Evolutionary conservation across 2,888 invertebrate species (phyloP).

Genomic region (Stenolophus ochropezus): DNA sequence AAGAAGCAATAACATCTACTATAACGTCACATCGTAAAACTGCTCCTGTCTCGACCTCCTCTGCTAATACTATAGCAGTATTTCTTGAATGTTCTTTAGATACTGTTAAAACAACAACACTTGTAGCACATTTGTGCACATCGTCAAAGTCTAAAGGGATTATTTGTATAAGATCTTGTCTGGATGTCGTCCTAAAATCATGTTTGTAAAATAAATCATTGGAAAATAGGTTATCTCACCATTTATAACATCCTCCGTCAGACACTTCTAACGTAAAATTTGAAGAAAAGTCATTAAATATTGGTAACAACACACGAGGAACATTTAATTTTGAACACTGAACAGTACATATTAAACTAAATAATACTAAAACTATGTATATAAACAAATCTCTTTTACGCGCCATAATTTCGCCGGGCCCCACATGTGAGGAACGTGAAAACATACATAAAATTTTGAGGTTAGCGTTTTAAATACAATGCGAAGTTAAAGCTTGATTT

Average conservation of each 20-base stretch:
- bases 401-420: constrained; percentile 67
- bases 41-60: constrained; percentile 87
- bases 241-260: constrained; percentile 93
- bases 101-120: constrained; percentile 84
- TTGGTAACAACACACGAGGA: constrained; percentile 92
- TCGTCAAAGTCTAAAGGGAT: constrained; percentile 81
- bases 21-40: constrained; percentile 94
- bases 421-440: constrained; percentile 60
- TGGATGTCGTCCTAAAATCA: constrained; percentile 86
- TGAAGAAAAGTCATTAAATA: constrained; percentile 89
- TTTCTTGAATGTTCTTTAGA: constrained; percentile 83
- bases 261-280: constrained; percentile 94
- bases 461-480: constrained; percentile 48
- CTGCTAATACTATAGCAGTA: constrained; percentile 91
- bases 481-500: constrained; percentile 58
- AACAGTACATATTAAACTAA: constrained; percentile 60
- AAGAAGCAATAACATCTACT: constrained; percentile 87
- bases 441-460: constrained; percentile 56
- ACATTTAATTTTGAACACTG: constrained; percentile 84
- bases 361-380: constrained; percentile 58
- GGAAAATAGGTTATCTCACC: constrained; percentile 76
- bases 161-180: constrained; percentile 88
- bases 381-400: constrained; percentile 62
- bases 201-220: constrained; percentile 3
- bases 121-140: constrained; percentile 80